These are phyloP conservation scores for Pandion haliaetus DNA, from an alignment of 2,113 vertebrate genomes.

Conservation along the genomic window DNA sequence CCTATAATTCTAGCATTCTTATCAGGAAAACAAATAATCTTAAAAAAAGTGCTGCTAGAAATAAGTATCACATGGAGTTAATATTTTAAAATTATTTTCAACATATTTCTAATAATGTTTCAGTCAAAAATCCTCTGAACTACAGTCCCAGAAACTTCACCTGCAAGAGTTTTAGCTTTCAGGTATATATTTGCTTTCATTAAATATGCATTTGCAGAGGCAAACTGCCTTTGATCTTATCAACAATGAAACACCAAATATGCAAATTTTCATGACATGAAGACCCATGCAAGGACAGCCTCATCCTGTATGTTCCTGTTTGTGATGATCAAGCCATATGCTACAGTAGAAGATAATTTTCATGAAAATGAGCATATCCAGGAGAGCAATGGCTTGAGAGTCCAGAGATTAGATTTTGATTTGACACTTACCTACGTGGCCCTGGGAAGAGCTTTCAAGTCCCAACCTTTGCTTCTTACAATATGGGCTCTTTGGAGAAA, in stretches of 20 bases:
- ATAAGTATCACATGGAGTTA: not conserved
- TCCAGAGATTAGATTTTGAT: not conserved
- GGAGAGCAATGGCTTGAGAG: not conserved
- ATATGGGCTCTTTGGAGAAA: not conserved
- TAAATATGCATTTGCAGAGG: not conserved
- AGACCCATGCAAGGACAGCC: not conserved
- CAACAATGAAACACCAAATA: not conserved
- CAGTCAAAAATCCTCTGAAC: not conserved
- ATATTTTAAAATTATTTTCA: not conserved
- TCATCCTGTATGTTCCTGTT: not conserved
- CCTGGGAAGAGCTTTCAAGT: not conserved
- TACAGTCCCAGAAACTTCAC: not conserved
- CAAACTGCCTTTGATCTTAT: not conserved
- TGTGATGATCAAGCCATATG: not conserved
- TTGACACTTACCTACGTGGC: rapidly evolving
- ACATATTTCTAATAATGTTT: not conserved
- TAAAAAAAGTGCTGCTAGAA: not conserved
- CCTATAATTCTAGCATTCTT: not conserved
- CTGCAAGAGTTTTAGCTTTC: not conserved
- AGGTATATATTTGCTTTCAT: not conserved
- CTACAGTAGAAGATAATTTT: not conserved
- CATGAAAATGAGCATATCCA: not conserved
- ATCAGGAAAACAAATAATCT: not conserved
- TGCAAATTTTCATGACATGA: not conserved
- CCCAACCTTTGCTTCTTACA: not conserved